Percentiles rank a stretch among this genome's conserved stretches.
These are phyloP conservation scores for Coturnix japonica DNA, from an alignment of 2,113 vertebrate species.

Conservation along the genomic window DNA sequence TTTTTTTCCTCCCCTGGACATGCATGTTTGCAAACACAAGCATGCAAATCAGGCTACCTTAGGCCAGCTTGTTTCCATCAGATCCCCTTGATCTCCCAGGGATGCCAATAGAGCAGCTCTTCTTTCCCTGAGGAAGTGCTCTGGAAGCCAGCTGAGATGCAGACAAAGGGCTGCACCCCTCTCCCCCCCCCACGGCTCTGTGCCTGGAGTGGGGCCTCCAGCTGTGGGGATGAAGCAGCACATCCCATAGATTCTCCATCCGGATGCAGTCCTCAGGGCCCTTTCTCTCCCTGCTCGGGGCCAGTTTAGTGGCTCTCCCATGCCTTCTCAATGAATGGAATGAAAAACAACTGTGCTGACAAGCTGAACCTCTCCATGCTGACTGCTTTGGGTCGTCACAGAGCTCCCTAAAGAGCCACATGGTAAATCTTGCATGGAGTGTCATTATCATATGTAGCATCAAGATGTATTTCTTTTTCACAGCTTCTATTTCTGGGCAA, in stretches of 20 bases:
- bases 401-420: neutral
- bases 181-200: neutral
- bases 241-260: neutral
- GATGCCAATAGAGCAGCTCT: conserved; percentile 46
- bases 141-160: conserved; percentile 53
- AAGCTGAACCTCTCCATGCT: neutral
- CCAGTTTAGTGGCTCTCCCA: neutral
- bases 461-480: conserved; percentile 48
- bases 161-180: neutral
- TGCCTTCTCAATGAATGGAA: neutral
- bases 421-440: conserved; percentile 17
- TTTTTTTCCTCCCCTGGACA: neutral
- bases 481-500: conserved; percentile 59
- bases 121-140: conserved; percentile 49
- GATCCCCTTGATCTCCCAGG: conserved; percentile 40
- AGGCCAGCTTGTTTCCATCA: conserved; percentile 51
- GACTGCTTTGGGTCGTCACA: neutral
- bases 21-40: neutral
- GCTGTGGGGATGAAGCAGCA: neutral
- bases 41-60: conserved; percentile 48
- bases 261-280: neutral
- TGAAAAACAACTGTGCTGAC: neutral
- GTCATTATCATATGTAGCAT: conserved; percentile 38
- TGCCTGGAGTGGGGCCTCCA: neutral
- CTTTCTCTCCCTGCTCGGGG: neutral